phyloP scores from a whole-genome alignment of 2,797 vertebrate species.

The Epinephelus coioides region DNA sequence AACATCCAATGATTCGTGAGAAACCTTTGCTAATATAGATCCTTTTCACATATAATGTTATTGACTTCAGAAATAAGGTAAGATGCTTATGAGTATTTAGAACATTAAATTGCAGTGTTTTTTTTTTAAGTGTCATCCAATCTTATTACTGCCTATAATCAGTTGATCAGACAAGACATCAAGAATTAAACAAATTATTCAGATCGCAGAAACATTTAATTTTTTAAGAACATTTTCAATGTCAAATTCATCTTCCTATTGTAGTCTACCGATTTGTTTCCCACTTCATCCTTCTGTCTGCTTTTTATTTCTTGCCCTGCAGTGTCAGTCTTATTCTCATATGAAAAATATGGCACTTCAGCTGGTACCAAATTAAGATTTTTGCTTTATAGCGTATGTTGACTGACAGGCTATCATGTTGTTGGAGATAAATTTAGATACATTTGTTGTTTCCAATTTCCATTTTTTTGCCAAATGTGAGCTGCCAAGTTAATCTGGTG shows the following conservation, averaged over 20 bases:
- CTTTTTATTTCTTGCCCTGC: conserved; percentile 29
- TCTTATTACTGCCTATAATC: conserved; percentile 1
- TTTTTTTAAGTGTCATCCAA: background rate
- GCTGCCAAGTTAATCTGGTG: conserved; percentile 7
- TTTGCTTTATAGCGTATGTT: conserved; percentile 38
- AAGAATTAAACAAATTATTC: background rate
- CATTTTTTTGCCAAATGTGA: conserved; percentile 6
- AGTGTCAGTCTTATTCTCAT: conserved; percentile 43
- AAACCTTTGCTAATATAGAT: conserved; percentile 24
- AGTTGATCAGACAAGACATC: background rate
- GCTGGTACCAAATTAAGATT: conserved; percentile 48
- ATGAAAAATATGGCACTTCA: conserved; percentile 30
- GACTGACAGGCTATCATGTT: conserved; percentile 52
- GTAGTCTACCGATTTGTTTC: conserved; percentile 5
- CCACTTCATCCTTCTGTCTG: conserved; percentile 11
- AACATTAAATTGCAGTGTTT: background rate
- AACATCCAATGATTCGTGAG: conserved; percentile 29
- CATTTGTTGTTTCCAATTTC: conserved; percentile 17
- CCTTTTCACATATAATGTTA: background rate
- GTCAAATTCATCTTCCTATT: conserved; percentile 17
- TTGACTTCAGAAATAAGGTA: background rate
- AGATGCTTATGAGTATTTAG: background rate
- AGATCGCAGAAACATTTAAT: background rate
- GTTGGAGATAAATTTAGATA: conserved; percentile 45
- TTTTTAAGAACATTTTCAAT: conserved; percentile 12